Conservation (phyloP, 2,888 invertebrate species). For the Diaphora mendica region DNA sequence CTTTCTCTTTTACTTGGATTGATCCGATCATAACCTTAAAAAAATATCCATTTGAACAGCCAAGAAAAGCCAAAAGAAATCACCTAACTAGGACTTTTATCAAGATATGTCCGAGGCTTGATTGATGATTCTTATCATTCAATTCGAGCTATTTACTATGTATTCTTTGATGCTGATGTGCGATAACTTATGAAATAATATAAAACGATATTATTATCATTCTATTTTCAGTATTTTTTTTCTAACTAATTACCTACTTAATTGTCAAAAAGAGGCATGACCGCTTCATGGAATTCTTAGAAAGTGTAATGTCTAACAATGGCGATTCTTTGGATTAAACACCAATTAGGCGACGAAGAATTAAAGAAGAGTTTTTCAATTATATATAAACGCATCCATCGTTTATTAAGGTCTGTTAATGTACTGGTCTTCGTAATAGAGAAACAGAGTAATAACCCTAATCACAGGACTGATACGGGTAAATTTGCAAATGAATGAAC, state of each 20-base stretch:
- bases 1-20: neutral
- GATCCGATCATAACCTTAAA: too few relatives aligned
- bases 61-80: slow-evolving; percentile 8
- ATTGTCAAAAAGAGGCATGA: neutral
- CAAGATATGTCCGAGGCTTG: slow-evolving; percentile 26
- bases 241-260: neutral
- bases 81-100: slow-evolving; percentile 7
- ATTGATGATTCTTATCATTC: slow-evolving; percentile 30
- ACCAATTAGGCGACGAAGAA: neutral
- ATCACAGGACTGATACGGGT: too few relatives aligned
- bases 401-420: too few relatives aligned
- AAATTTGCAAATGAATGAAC: too few relatives aligned
- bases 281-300: neutral
- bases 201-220: neutral
- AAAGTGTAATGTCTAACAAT: neutral
- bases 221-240: neutral
- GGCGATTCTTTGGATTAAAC: neutral
- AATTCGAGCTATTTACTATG: slow-evolving; percentile 20
- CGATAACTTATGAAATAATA: slow-evolving; percentile 5
- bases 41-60: too few relatives aligned
- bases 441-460: too few relatives aligned
- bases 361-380: neutral
- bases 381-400: too few relatives aligned
- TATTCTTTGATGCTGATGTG: slow-evolving; percentile 10
- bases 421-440: too few relatives aligned